Evolutionary conservation across 2,888 invertebrate genomes (phyloP).

Genomic region (Malthinus seriepunctatus): DNA sequence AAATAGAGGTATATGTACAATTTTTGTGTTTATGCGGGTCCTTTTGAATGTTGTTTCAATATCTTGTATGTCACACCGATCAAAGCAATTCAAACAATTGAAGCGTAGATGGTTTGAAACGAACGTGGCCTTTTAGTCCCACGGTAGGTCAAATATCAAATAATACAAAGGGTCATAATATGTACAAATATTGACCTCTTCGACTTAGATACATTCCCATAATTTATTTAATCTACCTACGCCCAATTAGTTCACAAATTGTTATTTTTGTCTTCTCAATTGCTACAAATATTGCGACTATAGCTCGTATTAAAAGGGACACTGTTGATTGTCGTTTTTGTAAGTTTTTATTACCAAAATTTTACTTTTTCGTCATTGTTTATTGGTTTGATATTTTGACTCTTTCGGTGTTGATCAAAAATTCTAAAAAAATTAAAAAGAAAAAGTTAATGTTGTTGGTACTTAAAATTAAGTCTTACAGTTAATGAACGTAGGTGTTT

Average conservation of each 20-base stretch:
- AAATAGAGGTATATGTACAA: not conserved
- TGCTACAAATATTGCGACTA: conserved; percentile 18
- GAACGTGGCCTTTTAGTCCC: conserved; percentile 28
- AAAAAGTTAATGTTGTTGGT: conserved; percentile 1
- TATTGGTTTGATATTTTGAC: no score
- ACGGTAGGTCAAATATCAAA: conserved; percentile 30
- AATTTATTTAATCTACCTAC: conserved; percentile 34
- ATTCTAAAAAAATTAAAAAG: not conserved
- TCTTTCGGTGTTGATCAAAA: no score
- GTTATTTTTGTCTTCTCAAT: conserved; percentile 28
- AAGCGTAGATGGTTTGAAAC: conserved; percentile 26
- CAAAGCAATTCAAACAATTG: conserved; percentile 30
- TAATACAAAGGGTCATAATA: conserved; percentile 39
- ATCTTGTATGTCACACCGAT: conserved; percentile 27
- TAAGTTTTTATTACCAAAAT: no score
- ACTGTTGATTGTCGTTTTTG: no score
- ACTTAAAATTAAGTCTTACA: conserved; percentile 1
- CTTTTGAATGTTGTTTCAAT: conserved; percentile 20
- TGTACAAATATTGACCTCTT: conserved; percentile 47
- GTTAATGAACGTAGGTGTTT: conserved; percentile 48
- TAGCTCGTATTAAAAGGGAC: no score
- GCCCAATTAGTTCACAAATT: conserved; percentile 30
- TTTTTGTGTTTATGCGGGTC: conserved; percentile 6
- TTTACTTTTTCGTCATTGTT: no score
- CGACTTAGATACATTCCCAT: conserved; percentile 32